Evolutionary conservation across 2,797 vertebrate species (phyloP), one percentile per base, ranked within the genome.

Genomic region (Smutsia gigantea): DNA sequence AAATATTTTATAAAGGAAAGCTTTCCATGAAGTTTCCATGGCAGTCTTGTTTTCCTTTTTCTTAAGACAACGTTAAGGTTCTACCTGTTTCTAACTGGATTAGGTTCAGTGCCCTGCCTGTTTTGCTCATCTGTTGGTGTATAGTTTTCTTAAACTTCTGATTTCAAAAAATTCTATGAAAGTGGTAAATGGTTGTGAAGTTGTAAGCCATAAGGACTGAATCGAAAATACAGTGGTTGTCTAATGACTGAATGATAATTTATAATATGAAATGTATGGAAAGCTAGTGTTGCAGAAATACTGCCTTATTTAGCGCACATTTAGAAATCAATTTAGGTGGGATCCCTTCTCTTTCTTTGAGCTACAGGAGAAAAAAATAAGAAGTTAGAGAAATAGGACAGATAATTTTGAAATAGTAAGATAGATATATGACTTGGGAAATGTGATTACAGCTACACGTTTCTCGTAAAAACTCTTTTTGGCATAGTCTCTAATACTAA

Each of bases 1-100:
- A 98, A 95, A 84, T 95, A 93, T 55, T 95, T 1, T 15, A 72
- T 84, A 19, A 53, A 94, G 97, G 71, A 90, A 94, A 92, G 39
- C 37, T 95, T 49, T 90, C 61, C 29, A 8, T 53, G 86, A 93
- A 81, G 34, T 94, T 97, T 94, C 13, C 18, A 66, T 57, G 49
- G 15, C 37, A 57, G n/a, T 71, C n/a, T 85, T n/a, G 8, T 78
- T 64, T 55, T 97, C 27, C 9, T 96, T 5, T 94, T 79, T 79
- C 64, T 74, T 39, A 72, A 85, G 93, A 29, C 72, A 93, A 8
- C 84, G 63, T 19, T 34, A 77, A 87, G 87, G 68, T 96, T 90
- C 69, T 88, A 34, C 74, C 68, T 93, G 10, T 53, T 77, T 17
- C 63, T 72, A 85, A 23, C 19, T 5, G 21, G 71, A 49, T 18